Conservation (phyloP, 1,140 invertebrate species). For the Zaprionus ornatus region DNA sequence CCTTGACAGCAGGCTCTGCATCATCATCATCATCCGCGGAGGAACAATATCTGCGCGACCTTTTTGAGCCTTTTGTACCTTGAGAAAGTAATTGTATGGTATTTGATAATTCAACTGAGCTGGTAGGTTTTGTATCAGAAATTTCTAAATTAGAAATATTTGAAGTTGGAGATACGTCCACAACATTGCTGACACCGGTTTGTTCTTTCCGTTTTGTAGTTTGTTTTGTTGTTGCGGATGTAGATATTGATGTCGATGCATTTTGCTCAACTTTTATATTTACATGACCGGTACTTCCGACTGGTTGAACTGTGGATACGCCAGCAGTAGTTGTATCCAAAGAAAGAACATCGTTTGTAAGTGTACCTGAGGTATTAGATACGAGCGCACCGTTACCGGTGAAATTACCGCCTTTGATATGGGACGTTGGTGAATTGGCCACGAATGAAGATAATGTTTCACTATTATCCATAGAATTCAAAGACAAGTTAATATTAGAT, state of each 20-base stretch:
- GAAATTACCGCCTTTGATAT: slow-evolving; percentile 57
- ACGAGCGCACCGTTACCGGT: slow-evolving; percentile 72
- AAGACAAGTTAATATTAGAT: slow-evolving; percentile 87
- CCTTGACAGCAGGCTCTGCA: slow-evolving; percentile 94
- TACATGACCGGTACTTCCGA: slow-evolving; percentile 44
- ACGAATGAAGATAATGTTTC: slow-evolving; percentile 84
- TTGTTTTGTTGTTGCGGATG: slow-evolving; percentile 49
- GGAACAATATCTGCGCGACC: slow-evolving; percentile 86
- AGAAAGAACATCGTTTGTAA: slow-evolving; percentile 74
- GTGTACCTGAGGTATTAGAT: slow-evolving; percentile 48
- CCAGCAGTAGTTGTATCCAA: slow-evolving; percentile 48
- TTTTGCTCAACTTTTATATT: slow-evolving; percentile 80
- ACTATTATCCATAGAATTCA: slow-evolving; percentile 88
- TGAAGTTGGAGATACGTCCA: slow-evolving; percentile 68
- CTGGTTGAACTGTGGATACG: slow-evolving; percentile 47
- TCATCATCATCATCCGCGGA: slow-evolving; percentile 88
- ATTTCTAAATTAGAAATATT: slow-evolving; percentile 63
- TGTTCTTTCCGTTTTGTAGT: slow-evolving; percentile 94
- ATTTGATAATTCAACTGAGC: slow-evolving; percentile 85
- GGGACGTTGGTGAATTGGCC: slow-evolving; percentile 84
- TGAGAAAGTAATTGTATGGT: slow-evolving; percentile 48
- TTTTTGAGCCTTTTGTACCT: slow-evolving; percentile 72
- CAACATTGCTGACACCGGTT: slow-evolving; percentile 79
- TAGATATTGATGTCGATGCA: slow-evolving; percentile 66
- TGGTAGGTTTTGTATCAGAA: slow-evolving; percentile 90